Percentiles rank a stretch among this genome's conserved stretches.
Evolutionary conservation across 92 coral and sea anemone species (phyloP).

Genomic region (Virgularia gustaviana): DNA sequence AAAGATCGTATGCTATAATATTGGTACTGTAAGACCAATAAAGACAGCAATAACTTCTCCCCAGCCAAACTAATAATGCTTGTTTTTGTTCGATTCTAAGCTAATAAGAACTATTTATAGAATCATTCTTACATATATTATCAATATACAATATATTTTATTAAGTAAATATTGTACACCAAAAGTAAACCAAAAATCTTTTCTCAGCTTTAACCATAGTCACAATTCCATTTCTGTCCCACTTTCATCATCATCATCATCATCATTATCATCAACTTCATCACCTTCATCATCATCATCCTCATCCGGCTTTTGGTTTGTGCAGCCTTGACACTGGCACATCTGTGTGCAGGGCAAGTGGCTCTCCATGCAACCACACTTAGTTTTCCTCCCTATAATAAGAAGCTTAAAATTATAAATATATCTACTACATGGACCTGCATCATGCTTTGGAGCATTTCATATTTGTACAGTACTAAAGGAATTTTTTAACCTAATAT

Average conservation of each 20-base stretch:
- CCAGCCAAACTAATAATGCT: background rate
- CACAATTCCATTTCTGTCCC: too few species aligned
- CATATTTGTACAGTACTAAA: background rate
- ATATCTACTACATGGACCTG: too few species aligned
- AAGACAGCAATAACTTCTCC: background rate
- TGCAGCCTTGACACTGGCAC: conserved; percentile 18
- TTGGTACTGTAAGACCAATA: background rate
- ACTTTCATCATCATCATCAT: background rate
- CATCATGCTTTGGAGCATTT: too few species aligned
- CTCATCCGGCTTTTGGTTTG: background rate
- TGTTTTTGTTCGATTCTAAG: background rate
- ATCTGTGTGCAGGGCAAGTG: background rate
- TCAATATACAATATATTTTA: background rate
- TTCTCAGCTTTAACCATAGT: background rate
- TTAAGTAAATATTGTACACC: background rate
- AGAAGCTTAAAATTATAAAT: background rate
- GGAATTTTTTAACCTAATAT: background rate
- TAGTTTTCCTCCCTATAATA: background rate
- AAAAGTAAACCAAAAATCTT: background rate
- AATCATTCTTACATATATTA: background rate
- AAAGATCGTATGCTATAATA: background rate
- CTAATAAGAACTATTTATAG: background rate
- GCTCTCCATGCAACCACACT: background rate
- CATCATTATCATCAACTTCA: conserved; percentile 6
- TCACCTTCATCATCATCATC: background rate